Base-by-base conservation (phyloP, 2,113 vertebrate species). In the Cyanoderma ruficeps region DNA sequence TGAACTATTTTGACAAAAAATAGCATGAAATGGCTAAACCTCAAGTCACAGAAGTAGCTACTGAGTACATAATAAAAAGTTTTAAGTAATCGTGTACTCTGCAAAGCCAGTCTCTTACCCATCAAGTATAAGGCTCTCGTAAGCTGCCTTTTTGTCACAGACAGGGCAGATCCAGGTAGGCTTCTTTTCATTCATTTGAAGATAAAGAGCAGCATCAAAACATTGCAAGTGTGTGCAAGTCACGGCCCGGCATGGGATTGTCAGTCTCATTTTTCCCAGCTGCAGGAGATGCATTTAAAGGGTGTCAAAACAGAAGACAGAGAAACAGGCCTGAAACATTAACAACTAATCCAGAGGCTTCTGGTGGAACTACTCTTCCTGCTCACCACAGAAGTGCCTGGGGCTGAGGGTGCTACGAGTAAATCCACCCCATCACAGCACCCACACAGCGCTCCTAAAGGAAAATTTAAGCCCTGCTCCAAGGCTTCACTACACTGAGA, bases 111-210 rank as follows among this genome's bases (percentile, higher is more conserved):
- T n/a, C 39, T 93, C 98, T 97, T 82, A 99, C 99, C 99, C 99
- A 75, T 99, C 99, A 49, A 99, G 97, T 95, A 99, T 99, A 7
- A 99, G 98, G 95, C 98, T 99, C 87, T 99, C 99, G 0, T 99
- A 99, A 27, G 98, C 97, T 88, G 99, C 99, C 94, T 99, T 99
- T 97, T 99, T 99, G 97, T 99, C 99, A 92, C 99, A 99, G 56
- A 99, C 99, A 30, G 99, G 99, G 96, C 99, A 99, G 95, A 99
- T 99, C 99, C 99, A 99, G 22, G 99, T 99, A 46, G 99, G 99
- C 56, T 99, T 99, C 98, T 99, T 99, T 80, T 99, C 99, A 84
- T 99, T 99, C 99, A 99, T 99, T 98, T 99, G 99, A 49, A 99
- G 98, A 97, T 99, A 99, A 71, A 99, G 98, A 69, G 99, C 99